Evolutionary conservation across 1,140 invertebrate genomes (phyloP), one percentile per base, ranked within the genome.

Genomic region (Ceratina japonica): DNA sequence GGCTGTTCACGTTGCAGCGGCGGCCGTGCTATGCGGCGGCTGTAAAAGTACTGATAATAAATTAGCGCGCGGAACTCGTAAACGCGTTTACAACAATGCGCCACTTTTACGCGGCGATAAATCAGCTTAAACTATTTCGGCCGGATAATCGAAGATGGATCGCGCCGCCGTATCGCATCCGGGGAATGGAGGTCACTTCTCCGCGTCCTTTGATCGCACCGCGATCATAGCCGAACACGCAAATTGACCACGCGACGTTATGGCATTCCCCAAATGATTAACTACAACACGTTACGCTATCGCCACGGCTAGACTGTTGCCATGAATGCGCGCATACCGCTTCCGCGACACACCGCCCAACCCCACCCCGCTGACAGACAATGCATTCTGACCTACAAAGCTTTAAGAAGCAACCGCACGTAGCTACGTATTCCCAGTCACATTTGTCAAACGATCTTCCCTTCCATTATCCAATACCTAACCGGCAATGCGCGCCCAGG

Each of bases 201-300:
- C 37, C 37, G 37, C 20, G 71, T 69, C 79, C 62, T 81, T 78
- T 70, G 75, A 75, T 82, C 72, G 71, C n/a, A 12, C 24, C 18
- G 73, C 37, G 63, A 76, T 69, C 84, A 59, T 82, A 78, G 54
- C 62, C 20, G 52, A 63, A 72, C 59, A 85, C 63, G 80, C 80
- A 86, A 85, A 86, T 86, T 86, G 84, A 81, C 75, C 84, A 82
- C 80, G 75, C 77, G 75, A 82, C 72, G 81, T 82, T 79, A 85
- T 79, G 75, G 80, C 84, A 86, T 86, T 85, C 83, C 62, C 68
- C 61, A 85, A 86, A 86, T 85, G 83, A 82, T 83, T 82, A 44
- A 79, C 66, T 82, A 75, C 71, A 68, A 85, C 84, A 70, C 75
- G 72, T 86, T 85, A 85, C 56, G 59, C 27, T 31, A 31, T 31